Percentiles rank a stretch among this genome's conserved stretches.
phyloP scores from a whole-genome alignment of 1,140 invertebrate species.

The Papilio dardanus region DNA sequence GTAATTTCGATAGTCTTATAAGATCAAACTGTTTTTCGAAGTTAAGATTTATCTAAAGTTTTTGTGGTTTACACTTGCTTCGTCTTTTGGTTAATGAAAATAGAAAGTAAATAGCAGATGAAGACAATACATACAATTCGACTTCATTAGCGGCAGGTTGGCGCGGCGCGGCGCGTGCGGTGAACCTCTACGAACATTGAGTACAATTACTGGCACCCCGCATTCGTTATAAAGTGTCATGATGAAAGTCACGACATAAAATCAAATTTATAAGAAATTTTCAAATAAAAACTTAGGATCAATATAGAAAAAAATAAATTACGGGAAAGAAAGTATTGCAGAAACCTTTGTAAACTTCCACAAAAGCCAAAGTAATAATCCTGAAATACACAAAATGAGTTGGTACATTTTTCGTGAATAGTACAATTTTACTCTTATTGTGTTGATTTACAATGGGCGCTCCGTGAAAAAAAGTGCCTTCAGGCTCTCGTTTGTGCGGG shows the following conservation, averaged over 20 bases:
- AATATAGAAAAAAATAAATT: conserved; percentile 5
- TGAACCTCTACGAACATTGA: conserved; percentile 1
- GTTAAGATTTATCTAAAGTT: neutral
- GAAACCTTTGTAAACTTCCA: conserved; percentile 41
- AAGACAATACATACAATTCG: conserved; percentile 7
- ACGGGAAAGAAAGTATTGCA: conserved; percentile 11
- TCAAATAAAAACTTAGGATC: neutral
- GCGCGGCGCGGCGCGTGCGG: neutral
- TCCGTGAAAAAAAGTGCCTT: conserved; percentile 55
- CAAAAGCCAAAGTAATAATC: conserved; percentile 53
- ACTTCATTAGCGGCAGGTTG: neutral
- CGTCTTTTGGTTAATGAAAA: too few species aligned
- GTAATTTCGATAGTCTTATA: too few species aligned
- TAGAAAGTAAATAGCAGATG: neutral
- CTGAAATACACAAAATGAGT: conserved; percentile 58
- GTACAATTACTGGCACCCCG: conserved; percentile 2
- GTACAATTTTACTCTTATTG: conserved; percentile 68
- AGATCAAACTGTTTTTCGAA: too few species aligned
- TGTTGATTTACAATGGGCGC: conserved; percentile 66
- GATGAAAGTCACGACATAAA: neutral
- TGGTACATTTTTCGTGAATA: conserved; percentile 63
- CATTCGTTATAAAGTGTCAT: neutral
- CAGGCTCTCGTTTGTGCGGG: conserved; percentile 51
- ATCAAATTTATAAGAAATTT: neutral
- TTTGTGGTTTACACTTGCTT: too few species aligned